These are phyloP conservation scores for Tapirus indicus DNA, from an alignment of 2,797 vertebrate genomes.

Conservation along the genomic window DNA sequence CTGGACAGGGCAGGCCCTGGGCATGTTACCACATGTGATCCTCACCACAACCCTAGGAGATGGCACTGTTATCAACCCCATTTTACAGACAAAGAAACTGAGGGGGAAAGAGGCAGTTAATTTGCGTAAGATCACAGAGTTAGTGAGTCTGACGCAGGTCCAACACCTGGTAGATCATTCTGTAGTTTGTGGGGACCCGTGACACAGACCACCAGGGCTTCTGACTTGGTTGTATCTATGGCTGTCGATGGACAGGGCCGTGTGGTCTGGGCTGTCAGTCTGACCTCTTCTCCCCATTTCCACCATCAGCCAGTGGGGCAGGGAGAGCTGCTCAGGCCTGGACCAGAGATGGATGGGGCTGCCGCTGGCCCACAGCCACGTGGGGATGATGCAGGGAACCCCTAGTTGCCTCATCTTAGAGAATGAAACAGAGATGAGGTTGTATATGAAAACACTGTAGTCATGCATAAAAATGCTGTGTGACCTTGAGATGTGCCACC, in stretches of 20 bases:
- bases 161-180: background rate
- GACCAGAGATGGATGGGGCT: background rate
- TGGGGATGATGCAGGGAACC: background rate
- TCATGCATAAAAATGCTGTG: background rate
- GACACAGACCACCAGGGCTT: background rate
- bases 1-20: background rate
- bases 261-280: background rate
- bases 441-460: background rate
- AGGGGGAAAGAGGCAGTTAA: background rate
- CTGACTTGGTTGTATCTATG: background rate
- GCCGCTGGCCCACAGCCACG: fast-evolving
- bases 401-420: background rate
- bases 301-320: background rate
- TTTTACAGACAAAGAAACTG: background rate
- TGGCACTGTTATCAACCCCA: background rate
- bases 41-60: background rate
- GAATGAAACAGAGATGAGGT: background rate
- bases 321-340: background rate
- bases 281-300: background rate
- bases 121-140: background rate
- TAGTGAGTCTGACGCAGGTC: background rate
- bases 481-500: background rate
- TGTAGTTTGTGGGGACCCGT: background rate
- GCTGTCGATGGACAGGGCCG: background rate
- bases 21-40: background rate